Evolutionary conservation across 2,113 vertebrate species (phyloP).

Genomic region (Peromyscus leucopus): DNA sequence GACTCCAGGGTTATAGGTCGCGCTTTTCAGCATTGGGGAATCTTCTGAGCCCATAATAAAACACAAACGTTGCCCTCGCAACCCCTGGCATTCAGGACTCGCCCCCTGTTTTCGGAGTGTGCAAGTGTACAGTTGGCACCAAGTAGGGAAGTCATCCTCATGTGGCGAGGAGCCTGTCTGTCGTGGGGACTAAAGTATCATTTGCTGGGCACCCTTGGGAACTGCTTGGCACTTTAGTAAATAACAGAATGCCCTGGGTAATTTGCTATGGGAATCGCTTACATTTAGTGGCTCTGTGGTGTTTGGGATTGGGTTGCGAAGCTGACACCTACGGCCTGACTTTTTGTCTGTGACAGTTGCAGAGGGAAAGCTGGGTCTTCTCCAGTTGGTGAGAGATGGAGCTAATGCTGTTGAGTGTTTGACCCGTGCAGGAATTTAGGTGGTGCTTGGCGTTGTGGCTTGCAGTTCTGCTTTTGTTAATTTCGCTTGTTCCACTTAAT

Average conservation of each 20-base stretch:
- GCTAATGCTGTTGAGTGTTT: background rate
- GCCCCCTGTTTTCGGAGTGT: slow-evolving; percentile 64
- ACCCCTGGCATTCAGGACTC: slow-evolving; percentile 21
- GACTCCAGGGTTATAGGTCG: slow-evolving; percentile 66
- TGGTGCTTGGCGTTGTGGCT: background rate
- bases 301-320: slow-evolving; percentile 18
- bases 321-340: slow-evolving; percentile 46
- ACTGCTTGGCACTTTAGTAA: slow-evolving; percentile 33
- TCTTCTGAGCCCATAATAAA: background rate
- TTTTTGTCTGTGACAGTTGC: slow-evolving; percentile 58
- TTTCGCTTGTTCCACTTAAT: background rate
- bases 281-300: background rate
- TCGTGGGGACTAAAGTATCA: slow-evolving; percentile 39
- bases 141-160: slow-evolving; percentile 46
- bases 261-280: background rate
- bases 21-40: background rate
- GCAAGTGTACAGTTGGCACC: slow-evolving; percentile 70
- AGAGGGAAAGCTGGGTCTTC: background rate
- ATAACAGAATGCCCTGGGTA: background rate
- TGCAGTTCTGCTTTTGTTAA: slow-evolving; percentile 40
- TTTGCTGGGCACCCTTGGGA: slow-evolving; percentile 51
- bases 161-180: background rate
- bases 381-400: background rate
- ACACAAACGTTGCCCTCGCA: slow-evolving; percentile 31
- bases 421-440: background rate